Percentiles rank a stretch among this genome's conserved stretches.
Evolutionary conservation across 2,888 invertebrate species (phyloP).

Genomic region (Cephus rjabovi): DNA sequence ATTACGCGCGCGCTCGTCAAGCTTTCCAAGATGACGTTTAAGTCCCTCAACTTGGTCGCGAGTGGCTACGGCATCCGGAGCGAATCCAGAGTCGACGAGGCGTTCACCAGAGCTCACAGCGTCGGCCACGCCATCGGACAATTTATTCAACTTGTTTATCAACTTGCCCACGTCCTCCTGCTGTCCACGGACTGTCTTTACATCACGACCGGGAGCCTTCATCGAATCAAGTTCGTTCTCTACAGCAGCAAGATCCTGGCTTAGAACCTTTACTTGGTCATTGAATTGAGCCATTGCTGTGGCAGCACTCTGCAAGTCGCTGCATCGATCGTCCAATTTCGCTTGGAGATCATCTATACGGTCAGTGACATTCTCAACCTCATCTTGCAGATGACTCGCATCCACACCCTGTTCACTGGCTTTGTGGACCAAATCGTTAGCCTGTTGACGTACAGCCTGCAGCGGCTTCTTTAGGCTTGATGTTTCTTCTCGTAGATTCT

Average conservation of each 20-base stretch:
- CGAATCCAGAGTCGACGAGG: conserved; percentile 86
- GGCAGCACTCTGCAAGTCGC: conserved; percentile 85
- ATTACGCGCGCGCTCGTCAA: conserved; percentile 83
- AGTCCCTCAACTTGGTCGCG: conserved; percentile 85
- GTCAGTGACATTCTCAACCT: conserved; percentile 82
- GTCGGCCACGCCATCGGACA: conserved; percentile 75
- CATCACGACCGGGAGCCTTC: conserved; percentile 88
- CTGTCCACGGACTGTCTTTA: conserved; percentile 85
- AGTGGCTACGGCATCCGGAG: conserved; percentile 84
- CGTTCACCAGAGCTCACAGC: conserved; percentile 81
- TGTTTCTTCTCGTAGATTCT: conserved; percentile 82
- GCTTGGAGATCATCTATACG: conserved; percentile 81
- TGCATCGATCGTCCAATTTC: conserved; percentile 82
- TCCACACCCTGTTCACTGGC: conserved; percentile 83
- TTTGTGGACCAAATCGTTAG: conserved; percentile 81
- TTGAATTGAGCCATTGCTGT: conserved; percentile 89
- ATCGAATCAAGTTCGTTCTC: conserved; percentile 88
- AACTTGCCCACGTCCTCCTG: conserved; percentile 81
- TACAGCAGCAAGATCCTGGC: conserved; percentile 80
- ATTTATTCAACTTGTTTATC: conserved; percentile 75
- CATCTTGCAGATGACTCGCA: conserved; percentile 81
- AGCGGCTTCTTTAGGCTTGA: conserved; percentile 81
- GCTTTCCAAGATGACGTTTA: conserved; percentile 80
- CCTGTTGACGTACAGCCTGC: conserved; percentile 74
- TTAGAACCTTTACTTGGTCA: conserved; percentile 85